Base-by-base conservation (phyloP, 2,113 vertebrate species). In the Typhlomys cinereus region DNA sequence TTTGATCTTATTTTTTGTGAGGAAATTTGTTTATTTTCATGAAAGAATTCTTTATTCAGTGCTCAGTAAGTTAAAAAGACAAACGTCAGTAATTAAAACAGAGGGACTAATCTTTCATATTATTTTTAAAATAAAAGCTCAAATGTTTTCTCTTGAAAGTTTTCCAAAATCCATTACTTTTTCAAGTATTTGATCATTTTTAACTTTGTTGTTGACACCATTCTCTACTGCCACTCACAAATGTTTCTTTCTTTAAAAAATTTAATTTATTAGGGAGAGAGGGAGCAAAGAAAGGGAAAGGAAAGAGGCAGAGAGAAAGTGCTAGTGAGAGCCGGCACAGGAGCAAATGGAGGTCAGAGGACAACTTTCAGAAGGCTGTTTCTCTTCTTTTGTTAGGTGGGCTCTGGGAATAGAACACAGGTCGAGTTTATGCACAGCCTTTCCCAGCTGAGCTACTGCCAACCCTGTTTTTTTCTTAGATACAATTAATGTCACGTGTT, bases 91-190 rank as follows among this genome's bases (percentile, higher is more conserved):
- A 54, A 36, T 85, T 92, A 52, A 89, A 61, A 57, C 44, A 70
- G 48, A 73, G 79, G 14, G 69, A 41, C 31, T 11, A 50, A n/a
- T 74, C 8, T 81, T 84, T 62, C 27, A 76, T 23, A 52, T 31
- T 34, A n/a, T 18, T 94, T 94, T 83, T 66, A 14, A 93, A 85
- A 87, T 88, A 66, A 85, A 70, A 52, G 61, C 17, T 54, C 52
- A 31, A 52, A 20, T 85, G 4, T 85, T 89, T 95, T 90, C 36
- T 27, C 15, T 57, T 59, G 81, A 81, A 87, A 34, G 7, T 64
- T 57, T 73, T 20, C 25, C 46, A 62, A 90, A 82, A 44, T 9
- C 52, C 18, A 61, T 9, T 41, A 61, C 23, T 36, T 67, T 92
- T 71, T 59, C 36, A 66, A 27, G 48, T 50, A 36, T 75, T 86